Base-by-base conservation (phyloP, 2,888 invertebrate species). In the Apodemia duryi region DNA sequence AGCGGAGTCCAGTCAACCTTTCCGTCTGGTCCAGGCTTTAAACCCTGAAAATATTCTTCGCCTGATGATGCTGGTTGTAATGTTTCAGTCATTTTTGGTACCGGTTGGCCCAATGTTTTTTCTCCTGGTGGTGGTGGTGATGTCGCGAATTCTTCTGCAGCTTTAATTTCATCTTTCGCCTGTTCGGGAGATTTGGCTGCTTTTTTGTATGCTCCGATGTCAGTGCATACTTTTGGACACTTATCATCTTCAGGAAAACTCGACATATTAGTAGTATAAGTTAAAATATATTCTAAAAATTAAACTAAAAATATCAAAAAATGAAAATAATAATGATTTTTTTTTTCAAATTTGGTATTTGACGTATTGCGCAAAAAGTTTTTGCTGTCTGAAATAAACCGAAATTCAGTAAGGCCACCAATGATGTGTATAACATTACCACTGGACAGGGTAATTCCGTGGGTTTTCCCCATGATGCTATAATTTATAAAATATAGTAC, bases 1-100 rank as follows among this genome's bases (percentile, higher is more conserved):
- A 95, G 85, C 0, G 96, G 95, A 49, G 95, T 94, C 94, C 95
- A 96, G 79, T 95, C 95, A 0, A 95, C 93, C 71, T 94, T 93
- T 2, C 96, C 96, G 1, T 95, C 95, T 3, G 94, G 94, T 88
- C 95, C 96, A 9, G 95, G 95, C 71, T 79, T 86, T 29, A 91
- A 72, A 52, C 78, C 77, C 0, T 86, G 82, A 0, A 89, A 76
- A 69, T 86, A 74, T 66, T 83, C 80, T 65, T 77, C 70, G 78
- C 73, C 77, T 6, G 75, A 68, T 4, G 74, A 71, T 11, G 72
- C 65, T 13, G 72, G 75, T 65, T 67, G 68, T 6, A 54, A 32
- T 6, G 68, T 35, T 65, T 73, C 73, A 46, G 66, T 4, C 32
- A n/a, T 60, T 35, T 11, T 6, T 32, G 35, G 13, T 13, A n/a